A percentile compares a stretch with the other conserved stretches of the same genome.
Evolutionary conservation across 1,140 invertebrate species (phyloP).

Genomic region (Maconellicoccus hirsutus): DNA sequence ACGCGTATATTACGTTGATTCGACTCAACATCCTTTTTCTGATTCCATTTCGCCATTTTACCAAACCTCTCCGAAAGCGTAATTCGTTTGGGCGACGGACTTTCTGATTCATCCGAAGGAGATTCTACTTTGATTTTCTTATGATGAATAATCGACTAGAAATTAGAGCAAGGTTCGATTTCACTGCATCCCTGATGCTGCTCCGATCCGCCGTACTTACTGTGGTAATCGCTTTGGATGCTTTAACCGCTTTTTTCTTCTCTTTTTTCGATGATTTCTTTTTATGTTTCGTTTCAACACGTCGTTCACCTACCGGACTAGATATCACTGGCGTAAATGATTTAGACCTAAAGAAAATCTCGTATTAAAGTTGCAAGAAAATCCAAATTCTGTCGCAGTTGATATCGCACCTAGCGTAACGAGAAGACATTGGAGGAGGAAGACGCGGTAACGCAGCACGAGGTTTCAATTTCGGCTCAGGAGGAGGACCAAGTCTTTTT

Average conservation of each 20-base stretch:
- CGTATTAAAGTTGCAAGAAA: background rate
- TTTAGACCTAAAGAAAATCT: background rate
- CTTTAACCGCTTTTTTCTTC: background rate
- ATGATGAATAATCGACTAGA: constrained; percentile 34
- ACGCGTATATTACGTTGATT: constrained; percentile 58
- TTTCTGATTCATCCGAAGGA: constrained; percentile 34
- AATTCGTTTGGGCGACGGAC: constrained; percentile 38
- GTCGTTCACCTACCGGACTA: background rate
- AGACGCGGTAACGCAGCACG: background rate
- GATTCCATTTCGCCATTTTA: constrained; percentile 77
- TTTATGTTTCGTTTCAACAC: constrained; percentile 1
- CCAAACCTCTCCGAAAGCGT: constrained; percentile 71
- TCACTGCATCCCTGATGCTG: background rate
- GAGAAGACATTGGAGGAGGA: background rate
- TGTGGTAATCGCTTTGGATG: background rate
- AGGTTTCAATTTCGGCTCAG: constrained; percentile 1
- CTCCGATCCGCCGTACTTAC: background rate
- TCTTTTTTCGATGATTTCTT: constrained; percentile 13
- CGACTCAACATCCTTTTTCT: constrained; percentile 57
- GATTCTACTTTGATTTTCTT: constrained; percentile 32
- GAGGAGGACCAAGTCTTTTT: background rate
- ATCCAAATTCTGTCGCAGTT: background rate
- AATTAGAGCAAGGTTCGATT: background rate
- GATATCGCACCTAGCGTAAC: background rate
- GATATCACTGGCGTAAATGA: background rate